Base-by-base conservation (phyloP, 2,113 vertebrate genomes). In the Mesitornis unicolor region DNA sequence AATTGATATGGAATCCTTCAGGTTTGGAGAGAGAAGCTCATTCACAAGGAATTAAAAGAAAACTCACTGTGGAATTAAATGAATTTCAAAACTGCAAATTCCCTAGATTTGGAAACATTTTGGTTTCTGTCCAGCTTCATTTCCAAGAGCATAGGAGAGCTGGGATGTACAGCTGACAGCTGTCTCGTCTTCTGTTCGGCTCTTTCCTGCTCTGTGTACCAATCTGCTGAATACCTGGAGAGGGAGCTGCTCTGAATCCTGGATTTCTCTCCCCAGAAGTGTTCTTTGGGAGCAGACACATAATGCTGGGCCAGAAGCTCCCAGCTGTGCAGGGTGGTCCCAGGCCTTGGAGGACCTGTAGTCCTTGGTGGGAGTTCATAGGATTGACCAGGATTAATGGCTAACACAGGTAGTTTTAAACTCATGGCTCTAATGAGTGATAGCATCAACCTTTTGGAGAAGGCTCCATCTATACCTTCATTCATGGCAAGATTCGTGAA, bases 101-200 rank as follows among this genome's bases (percentile, higher is more conserved):
- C 91, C 83, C 76, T 95, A 51, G 86, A 77, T 89, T 90, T 93
- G 89, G 94, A 95, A 93, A 87, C 76, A 68, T 90, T 95, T 93
- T 97, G 93, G 20, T 93, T 89, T 84, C 57, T 90, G 80, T 95
- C 94, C 94, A 96, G 89, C 64, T 91, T 93, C 61, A 71, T 96
- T 96, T 95, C 69, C 47, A 84, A 68, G 48, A 81, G 84, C 16
- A 26, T 57, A 53, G 83, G 79, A 85, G 90, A 86, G 88, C 51
- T 51, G 60, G 47, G 88, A 75, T 61, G 64, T 95, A 84, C 95
- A 96, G 90, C 92, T 95, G 96, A 95, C 93, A 96, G 95, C 96
- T 96, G 94, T 79, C 95, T 78, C 77, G 73, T 96, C 90, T 94
- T 84, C 95, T 93, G 56, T 81, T 95, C 2, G 1, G n/a, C 71